phyloP scores from a whole-genome alignment of 2,113 vertebrate genomes.

The Elgaria multicarinata region DNA sequence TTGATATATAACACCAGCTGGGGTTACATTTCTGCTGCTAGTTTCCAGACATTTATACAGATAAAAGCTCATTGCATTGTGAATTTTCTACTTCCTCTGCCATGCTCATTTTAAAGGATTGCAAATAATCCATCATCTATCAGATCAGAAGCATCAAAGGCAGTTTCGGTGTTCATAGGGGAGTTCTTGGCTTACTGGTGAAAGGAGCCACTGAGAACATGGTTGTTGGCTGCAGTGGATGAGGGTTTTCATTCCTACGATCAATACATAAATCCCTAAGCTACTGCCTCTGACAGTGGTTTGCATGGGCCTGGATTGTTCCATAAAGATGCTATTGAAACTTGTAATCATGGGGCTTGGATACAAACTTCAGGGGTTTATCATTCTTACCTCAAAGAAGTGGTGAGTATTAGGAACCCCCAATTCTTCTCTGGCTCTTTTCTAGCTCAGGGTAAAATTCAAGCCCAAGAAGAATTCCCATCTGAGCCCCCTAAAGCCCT shows the following conservation, averaged over 20 bases:
- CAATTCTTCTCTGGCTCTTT: neutral
- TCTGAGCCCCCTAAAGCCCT: neutral
- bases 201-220: neutral
- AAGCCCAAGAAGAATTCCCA: neutral
- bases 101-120: neutral
- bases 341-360: neutral
- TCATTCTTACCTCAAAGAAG: neutral
- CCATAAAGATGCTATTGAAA: neutral
- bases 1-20: slow-evolving; percentile 72
- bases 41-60: slow-evolving; percentile 41
- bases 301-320: neutral
- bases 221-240: neutral
- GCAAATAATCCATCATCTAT: slow-evolving; percentile 6
- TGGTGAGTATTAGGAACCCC: neutral
- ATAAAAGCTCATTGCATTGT: slow-evolving; percentile 21
- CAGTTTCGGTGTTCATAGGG: neutral
- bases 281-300: neutral
- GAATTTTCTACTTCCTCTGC: neutral
- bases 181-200: neutral
- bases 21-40: slow-evolving; percentile 74
- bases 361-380: neutral
- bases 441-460: neutral
- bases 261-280: neutral
- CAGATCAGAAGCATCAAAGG: neutral
- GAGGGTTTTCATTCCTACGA: neutral